Base-by-base conservation (phyloP, 2,888 invertebrate genomes). In the Ophion ellenae region DNA sequence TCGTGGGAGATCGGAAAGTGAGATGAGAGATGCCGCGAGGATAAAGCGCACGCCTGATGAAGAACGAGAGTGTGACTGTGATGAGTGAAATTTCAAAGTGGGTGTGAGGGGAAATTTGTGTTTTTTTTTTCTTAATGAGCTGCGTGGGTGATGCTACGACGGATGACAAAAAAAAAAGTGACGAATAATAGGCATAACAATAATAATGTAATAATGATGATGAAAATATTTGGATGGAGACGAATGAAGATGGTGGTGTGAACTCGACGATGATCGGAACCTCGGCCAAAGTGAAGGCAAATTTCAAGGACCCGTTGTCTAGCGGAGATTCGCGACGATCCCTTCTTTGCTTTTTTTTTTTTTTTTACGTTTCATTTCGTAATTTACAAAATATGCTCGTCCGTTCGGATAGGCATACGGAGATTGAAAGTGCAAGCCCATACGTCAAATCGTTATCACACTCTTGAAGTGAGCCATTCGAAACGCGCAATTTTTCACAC, bases 201-300 rank as follows among this genome's bases (percentile, higher is more conserved):
- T 57, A 59, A 57, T 47, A 63, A 69, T 74, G 63, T 66, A 70
- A 86, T 77, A 70, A 80, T 66, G 66, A 67, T 77, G 67, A 77
- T 20, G 45, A 32, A 36, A 53, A 53, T 20, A n/a, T 40, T 24
- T 40, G 3, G 69, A 74, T 63, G 70, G 59, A 76, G 76, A 64
- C 53, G 73, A 80, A 76, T 76, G 84, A 76, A 83, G 83, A 81
- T 67, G 64, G 66, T 28, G 75, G 73, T 69, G 82, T 64, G 80
- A 77, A 81, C 81, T 85, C 74, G 86, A 87, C 86, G 87, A 87
- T 91, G 91, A 91, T 90, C 92, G 90, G 93, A 93, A 93, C 93
- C 94, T 91, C 93, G 92, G 94, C 93, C 92, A 93, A 93, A 94
- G 93, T 93, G 89, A 91, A 91, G 92, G 90, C 76, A 24, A 73